Evolutionary conservation across 2,113 vertebrate species (phyloP).

Genomic region (Emydura subglobosa): DNA sequence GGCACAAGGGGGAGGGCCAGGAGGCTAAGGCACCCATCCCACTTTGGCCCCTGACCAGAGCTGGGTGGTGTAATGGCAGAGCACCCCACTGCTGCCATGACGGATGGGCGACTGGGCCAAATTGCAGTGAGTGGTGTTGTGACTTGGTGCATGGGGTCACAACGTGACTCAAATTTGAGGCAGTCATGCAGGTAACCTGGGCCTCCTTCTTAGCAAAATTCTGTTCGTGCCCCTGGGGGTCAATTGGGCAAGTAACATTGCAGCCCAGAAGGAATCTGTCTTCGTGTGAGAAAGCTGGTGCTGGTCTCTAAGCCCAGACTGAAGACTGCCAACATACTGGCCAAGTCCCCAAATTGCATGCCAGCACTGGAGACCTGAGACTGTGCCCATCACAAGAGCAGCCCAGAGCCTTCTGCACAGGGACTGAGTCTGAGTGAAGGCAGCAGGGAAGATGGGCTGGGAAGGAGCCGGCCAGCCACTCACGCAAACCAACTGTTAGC

Average conservation of each 20-base stretch:
- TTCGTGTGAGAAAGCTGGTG: background rate
- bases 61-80: background rate
- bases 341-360: background rate
- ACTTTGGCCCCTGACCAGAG: background rate
- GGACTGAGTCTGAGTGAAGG: background rate
- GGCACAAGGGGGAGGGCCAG: background rate
- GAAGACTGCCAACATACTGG: background rate
- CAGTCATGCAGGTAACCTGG: background rate
- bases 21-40: background rate
- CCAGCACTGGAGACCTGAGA: background rate
- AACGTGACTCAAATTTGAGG: background rate
- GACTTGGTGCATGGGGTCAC: no score
- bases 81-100: background rate
- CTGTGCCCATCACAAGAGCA: background rate
- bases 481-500: accelerated
- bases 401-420: background rate
- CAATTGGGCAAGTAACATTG: background rate
- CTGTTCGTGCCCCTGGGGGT: background rate
- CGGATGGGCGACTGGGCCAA: no score
- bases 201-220: background rate
- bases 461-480: no score
- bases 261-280: background rate
- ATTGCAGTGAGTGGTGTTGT: no score
- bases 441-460: background rate
- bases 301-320: background rate